Evolutionary conservation across 1,140 invertebrate species (phyloP).

Genomic region (Leptopilina boulardi): DNA sequence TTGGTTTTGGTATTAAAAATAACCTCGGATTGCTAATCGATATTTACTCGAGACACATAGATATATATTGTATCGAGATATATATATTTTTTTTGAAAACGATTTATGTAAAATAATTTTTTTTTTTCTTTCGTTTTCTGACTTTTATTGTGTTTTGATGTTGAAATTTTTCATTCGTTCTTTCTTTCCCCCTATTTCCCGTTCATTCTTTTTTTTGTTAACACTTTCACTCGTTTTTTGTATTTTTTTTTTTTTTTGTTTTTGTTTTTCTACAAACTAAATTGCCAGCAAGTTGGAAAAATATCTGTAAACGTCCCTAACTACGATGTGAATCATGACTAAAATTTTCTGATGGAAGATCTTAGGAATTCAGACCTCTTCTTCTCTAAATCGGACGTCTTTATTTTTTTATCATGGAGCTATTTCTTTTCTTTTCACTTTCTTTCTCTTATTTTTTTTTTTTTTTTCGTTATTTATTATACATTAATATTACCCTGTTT

Average conservation of each 20-base stretch:
- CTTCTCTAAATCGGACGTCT: constrained; percentile 4
- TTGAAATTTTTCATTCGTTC: constrained; percentile 16
- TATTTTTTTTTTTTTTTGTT: background rate
- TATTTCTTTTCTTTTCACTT: background rate
- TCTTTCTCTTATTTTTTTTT: background rate
- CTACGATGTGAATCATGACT: constrained; percentile 66
- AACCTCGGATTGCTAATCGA: constrained; percentile 72
- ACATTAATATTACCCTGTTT: constrained; percentile 55
- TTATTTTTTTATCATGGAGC: constrained; percentile 26
- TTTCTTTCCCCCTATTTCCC: background rate
- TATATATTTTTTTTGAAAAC: constrained; percentile 11
- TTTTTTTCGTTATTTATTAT: constrained; percentile 41
- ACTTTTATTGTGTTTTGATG: background rate
- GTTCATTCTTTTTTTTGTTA: background rate
- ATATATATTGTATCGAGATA: too few relatives aligned
- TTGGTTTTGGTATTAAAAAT: constrained; percentile 78
- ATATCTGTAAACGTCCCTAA: constrained; percentile 66
- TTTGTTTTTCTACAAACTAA: constrained; percentile 60
- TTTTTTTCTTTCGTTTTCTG: background rate
- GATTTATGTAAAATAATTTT: constrained; percentile 48
- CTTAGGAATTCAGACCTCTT: constrained; percentile 55
- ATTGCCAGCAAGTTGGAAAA: constrained; percentile 71
- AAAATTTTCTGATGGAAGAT: constrained; percentile 68
- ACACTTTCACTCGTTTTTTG: constrained; percentile 29
- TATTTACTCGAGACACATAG: constrained; percentile 53